Conservation (phyloP, 2,797 vertebrate genomes). For the Phrynocephalus vlangalii region DNA sequence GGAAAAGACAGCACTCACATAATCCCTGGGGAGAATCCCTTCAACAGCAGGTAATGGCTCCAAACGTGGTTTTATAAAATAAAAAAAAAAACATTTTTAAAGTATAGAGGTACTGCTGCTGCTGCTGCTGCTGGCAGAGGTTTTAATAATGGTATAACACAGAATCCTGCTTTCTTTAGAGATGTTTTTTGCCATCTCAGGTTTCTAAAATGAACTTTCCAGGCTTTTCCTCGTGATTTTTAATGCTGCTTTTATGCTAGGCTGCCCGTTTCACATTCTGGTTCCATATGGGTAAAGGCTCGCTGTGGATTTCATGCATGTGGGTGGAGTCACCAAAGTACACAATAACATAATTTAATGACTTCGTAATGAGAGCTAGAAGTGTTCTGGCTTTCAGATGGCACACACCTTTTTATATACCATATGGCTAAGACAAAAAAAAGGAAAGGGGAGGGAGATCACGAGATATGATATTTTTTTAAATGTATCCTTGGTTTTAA, state of each 20-base stretch:
- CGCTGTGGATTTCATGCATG: conserved; percentile 24
- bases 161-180: conserved; percentile 10
- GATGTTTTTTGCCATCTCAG: background rate
- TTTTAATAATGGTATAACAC: conserved; percentile 2
- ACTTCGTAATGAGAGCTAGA: conserved; percentile 11
- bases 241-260: background rate
- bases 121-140: background rate
- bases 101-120: background rate
- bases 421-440: conserved; percentile 3
- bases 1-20: conserved; percentile 96
- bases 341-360: conserved; percentile 13
- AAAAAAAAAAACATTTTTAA: background rate
- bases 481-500: background rate
- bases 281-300: background rate
- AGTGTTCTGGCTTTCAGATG: conserved; percentile 7
- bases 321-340: background rate
- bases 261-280: conserved; percentile 17
- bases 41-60: conserved; percentile 90
- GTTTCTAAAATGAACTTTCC: background rate
- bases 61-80: rapidly evolving
- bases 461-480: conserved; percentile 9
- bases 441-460: background rate
- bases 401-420: conserved; percentile 16
- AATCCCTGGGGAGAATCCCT: conserved; percentile 94
- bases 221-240: background rate